Evolutionary conservation across 2,797 vertebrate species (phyloP), one percentile per base, ranked within the genome.

Genomic region (Paratrypauchen microcephalus): DNA sequence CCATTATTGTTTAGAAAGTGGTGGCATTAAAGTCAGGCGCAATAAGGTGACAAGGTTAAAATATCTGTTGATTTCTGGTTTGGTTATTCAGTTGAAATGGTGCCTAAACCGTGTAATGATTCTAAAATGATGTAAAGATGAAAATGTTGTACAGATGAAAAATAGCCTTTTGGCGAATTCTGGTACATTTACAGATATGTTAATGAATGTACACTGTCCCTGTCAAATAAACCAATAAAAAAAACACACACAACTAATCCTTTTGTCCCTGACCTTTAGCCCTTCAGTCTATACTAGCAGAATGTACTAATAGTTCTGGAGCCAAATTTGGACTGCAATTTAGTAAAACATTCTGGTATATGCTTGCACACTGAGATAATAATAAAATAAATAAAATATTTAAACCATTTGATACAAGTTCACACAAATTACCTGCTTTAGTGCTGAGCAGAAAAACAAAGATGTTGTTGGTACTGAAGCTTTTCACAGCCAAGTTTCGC

Each of bases 381-480:
- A 24, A 57, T 26, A 28, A 57, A 6, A 21, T 57, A 45, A 30
- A 30, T 23, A 26, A 26, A 26, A 23, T 2, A 15, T 13, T 23
- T 12, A 4, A 23, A 56, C 12, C 3, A 56, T 56, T 24, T 16
- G 13, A 56, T 54, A 21, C 50, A 54, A 11, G 11, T 52, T 56
- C 24, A 56, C 28, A 59, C 8, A 9, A 36, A 12, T 89, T 78
- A 97, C 97, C 96, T 87, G 95, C 96, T 91, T 93, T 95, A 59
- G 96, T 98, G 91, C 97, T 97, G 76, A 98, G 92, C 0, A 98
- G 93, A 75, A 99, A 98, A 61, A 95, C 75, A 71, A 98, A 98
- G 71, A 97, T 72, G 4, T 96, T 93, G 73, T 95, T 91, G 79
- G 88, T 92, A 82, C 93, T 96, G 65, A 99, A 99, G 89, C 95